A percentile compares a stretch with the other conserved stretches of the same genome.
These are phyloP conservation scores for Mola mola DNA, from an alignment of 2,113 vertebrate genomes.

Conservation along the genomic window DNA sequence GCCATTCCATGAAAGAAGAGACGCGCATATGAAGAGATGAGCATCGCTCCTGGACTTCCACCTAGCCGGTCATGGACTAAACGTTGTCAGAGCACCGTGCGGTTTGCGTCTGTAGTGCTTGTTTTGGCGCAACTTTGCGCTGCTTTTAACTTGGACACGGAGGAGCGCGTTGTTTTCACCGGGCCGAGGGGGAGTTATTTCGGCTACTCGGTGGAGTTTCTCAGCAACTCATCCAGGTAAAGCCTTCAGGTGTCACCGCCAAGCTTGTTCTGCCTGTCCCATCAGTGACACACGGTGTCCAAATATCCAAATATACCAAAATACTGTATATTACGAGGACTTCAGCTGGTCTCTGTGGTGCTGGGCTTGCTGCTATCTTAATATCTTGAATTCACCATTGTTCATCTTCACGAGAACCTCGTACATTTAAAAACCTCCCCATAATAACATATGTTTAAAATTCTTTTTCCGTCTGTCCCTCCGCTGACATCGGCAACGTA, in stretches of 20 bases:
- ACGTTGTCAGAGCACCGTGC: neutral
- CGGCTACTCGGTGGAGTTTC: constrained; percentile 76
- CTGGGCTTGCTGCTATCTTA: too few species aligned
- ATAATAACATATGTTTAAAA: too few species aligned
- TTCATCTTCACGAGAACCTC: too few species aligned
- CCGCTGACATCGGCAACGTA: too few species aligned
- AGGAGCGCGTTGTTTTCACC: constrained; percentile 60
- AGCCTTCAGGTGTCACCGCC: neutral
- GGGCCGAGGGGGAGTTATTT: constrained; percentile 71
- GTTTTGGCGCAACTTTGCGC: constrained; percentile 47
- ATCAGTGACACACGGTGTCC: too few species aligned
- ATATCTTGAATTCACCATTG: too few species aligned
- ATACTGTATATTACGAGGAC: too few species aligned
- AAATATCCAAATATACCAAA: too few species aligned
- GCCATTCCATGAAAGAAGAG: constrained; percentile 60
- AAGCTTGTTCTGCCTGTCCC: too few species aligned
- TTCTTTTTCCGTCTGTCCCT: too few species aligned
- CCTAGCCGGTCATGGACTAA: constrained; percentile 11
- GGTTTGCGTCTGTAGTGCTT: constrained; percentile 29
- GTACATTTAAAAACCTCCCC: too few species aligned
- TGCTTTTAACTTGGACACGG: constrained; percentile 73
- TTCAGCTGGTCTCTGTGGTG: too few species aligned
- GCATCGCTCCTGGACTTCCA: constrained; percentile 51
- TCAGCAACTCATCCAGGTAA: constrained; percentile 66
- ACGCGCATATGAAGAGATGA: constrained; percentile 66